Conservation (phyloP, 2,888 invertebrate genomes). For the Julus scandinavius region DNA sequence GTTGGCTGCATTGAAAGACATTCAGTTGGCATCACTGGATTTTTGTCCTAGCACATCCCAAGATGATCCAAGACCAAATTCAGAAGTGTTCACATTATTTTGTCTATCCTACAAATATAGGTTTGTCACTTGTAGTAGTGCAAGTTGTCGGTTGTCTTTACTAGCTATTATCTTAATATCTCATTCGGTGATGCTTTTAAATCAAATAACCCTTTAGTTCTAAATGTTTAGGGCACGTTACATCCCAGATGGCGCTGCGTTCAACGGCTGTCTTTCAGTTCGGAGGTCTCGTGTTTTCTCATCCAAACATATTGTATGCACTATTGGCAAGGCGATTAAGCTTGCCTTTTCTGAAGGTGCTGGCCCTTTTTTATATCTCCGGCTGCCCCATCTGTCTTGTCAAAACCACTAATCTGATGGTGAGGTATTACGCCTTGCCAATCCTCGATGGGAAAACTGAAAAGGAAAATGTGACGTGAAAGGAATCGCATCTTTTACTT, state of each 20-base stretch:
- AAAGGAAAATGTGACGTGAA: neutral
- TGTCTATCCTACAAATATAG: no score
- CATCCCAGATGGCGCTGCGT: constrained; percentile 6
- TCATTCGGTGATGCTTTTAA: no score
- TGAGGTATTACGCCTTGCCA: constrained; percentile 16
- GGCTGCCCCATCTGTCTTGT: neutral
- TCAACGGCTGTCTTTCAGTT: neutral
- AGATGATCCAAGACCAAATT: no score
- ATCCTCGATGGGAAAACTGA: neutral
- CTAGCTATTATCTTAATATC: no score
- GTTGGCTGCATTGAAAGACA: no score
- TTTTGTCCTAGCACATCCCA: no score
- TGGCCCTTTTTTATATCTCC: neutral
- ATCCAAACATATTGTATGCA: no score
- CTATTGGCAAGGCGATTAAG: neutral
- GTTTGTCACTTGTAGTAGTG: no score
- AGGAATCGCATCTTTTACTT: constrained; percentile 4
- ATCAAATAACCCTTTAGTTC: no score
- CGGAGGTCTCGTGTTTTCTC: neutral
- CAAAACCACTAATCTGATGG: constrained; percentile 21
- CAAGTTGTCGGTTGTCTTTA: neutral
- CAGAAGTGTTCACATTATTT: no score
- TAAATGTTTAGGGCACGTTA: no score
- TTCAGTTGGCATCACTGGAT: no score
- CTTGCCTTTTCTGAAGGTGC: neutral